A percentile compares a stretch with the other conserved stretches of the same genome.
These are phyloP conservation scores for Prochilodus magdalenae DNA, from an alignment of 2,113 vertebrate species.

Conservation along the genomic window DNA sequence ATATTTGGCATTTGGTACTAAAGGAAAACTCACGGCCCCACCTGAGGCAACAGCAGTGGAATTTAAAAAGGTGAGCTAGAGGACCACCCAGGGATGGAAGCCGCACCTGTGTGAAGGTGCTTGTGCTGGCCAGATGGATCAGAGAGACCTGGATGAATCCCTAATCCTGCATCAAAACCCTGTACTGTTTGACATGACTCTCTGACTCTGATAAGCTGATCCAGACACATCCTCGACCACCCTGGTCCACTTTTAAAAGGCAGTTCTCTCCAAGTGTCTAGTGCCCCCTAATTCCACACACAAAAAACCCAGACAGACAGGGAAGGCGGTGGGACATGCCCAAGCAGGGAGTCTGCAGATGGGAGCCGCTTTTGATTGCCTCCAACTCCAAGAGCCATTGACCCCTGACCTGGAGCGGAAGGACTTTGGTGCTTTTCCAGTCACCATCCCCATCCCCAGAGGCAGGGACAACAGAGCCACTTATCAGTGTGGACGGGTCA, in stretches of 20 bases:
- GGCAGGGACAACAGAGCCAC: slow-evolving; percentile 52
- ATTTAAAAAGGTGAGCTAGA: slow-evolving; percentile 59
- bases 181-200: slow-evolving; percentile 26
- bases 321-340: slow-evolving; percentile 66
- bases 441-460: slow-evolving; percentile 54
- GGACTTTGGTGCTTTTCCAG: slow-evolving; percentile 56
- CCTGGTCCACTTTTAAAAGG: neutral
- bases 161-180: slow-evolving; percentile 26
- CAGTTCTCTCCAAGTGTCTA: slow-evolving; percentile 43
- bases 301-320: slow-evolving; percentile 47
- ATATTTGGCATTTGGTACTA: slow-evolving; percentile 66
- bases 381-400: slow-evolving; percentile 56
- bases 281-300: slow-evolving; percentile 45
- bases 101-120: slow-evolving; percentile 51
- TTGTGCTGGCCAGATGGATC: slow-evolving; percentile 28
- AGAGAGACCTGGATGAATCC: neutral
- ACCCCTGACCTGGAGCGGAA: slow-evolving; percentile 74
- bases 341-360: slow-evolving; percentile 65
- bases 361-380: slow-evolving; percentile 77
- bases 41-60: slow-evolving; percentile 64
- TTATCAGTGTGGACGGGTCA: slow-evolving; percentile 58
- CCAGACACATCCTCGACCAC: slow-evolving; percentile 36
- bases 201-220: slow-evolving; percentile 36
- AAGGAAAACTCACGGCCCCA: slow-evolving; percentile 58
- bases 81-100: slow-evolving; percentile 60